Evolutionary conservation across 2,888 invertebrate genomes (phyloP).

Genomic region (Microplitis manilae): DNA sequence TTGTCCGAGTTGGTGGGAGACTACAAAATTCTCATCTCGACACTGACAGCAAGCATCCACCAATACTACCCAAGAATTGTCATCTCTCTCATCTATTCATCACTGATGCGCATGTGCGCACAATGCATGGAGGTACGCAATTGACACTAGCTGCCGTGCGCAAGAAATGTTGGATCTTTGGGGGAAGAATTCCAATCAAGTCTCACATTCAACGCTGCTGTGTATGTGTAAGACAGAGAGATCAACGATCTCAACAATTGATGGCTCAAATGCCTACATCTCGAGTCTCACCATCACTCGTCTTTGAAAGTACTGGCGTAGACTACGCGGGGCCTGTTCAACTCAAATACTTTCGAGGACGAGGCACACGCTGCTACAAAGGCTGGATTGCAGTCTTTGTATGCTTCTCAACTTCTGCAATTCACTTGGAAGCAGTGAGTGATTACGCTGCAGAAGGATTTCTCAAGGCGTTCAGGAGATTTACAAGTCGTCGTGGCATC

Average conservation of each 20-base stretch:
- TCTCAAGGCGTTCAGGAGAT: constrained; percentile 12
- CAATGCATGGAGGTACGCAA: constrained; percentile 39
- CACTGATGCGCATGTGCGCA: not conserved
- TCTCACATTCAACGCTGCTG: constrained; percentile 41
- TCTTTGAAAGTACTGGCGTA: not conserved
- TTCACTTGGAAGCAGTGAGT: too few relatives aligned
- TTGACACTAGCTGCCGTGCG: not conserved
- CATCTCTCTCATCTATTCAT: constrained; percentile 1
- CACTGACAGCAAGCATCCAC: constrained; percentile 31
- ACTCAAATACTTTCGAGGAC: not conserved
- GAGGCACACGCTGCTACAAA: constrained; percentile 17
- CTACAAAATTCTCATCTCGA: constrained; percentile 34
- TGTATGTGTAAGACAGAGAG: constrained; percentile 39
- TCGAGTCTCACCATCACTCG: not conserved
- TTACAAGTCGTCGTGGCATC: constrained; percentile 49
- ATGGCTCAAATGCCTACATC: not conserved
- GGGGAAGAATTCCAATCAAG: constrained; percentile 19
- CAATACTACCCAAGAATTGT: constrained; percentile 35
- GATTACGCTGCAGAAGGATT: too few relatives aligned
- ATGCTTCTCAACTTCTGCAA: too few relatives aligned
- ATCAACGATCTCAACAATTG: too few relatives aligned
- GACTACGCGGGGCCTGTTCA: not conserved
- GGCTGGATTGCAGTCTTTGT: too few relatives aligned
- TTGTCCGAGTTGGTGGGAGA: constrained; percentile 40
- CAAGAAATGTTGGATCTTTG: not conserved